Base-by-base conservation (phyloP, 2,888 invertebrate genomes). In the Lamellibrachia satsuma region DNA sequence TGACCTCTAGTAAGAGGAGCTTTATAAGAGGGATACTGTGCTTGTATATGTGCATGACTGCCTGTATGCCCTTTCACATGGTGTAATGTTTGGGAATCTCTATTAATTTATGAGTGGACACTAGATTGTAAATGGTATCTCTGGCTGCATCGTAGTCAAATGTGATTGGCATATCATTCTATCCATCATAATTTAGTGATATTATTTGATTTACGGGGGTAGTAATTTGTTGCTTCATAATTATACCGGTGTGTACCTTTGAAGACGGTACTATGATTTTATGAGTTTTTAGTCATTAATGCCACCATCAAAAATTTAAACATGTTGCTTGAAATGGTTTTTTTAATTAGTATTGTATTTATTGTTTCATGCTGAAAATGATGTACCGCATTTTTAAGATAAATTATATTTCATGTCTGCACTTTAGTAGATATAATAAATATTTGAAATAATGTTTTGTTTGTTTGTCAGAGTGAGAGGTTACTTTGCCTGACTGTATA, bases 401-500 rank as follows among this genome's bases (percentile, higher is more conserved):
- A 75, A 75, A 75, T 75, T 75, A 75, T 75, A 22, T 75, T 75
- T 75, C 75, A 75, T 75, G n/a, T 75, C 75, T 75, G 75, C 75
- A 75, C 1, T 75, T 15, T 22, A 22, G 75, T 75, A 75, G 75
- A 75, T 75, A 4, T 75, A 75, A 75, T 75, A 75, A 75, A 75
- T 75, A 75, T 75, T 75, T 22, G 3, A 75, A 75, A 75, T 22
- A 75, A 75, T 75, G 15, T 3, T 75, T 75, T 75, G 75, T 22
- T 75, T 75, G 75, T 75, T 75, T 75, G 15, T 75, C n/a, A 55
- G 55, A 55, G 9, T 55, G 7, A 55, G 3, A 9, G 55, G 55
- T 9, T 55, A 9, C 55, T 55, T 55, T 55, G 8, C 55, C 55
- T 39, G 1, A 55, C 55, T 55, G 55, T 55, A 55, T 55, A 55